These are phyloP conservation scores for Coregonus suidteri DNA, from an alignment of 2,797 vertebrate species.

Conservation along the genomic window DNA sequence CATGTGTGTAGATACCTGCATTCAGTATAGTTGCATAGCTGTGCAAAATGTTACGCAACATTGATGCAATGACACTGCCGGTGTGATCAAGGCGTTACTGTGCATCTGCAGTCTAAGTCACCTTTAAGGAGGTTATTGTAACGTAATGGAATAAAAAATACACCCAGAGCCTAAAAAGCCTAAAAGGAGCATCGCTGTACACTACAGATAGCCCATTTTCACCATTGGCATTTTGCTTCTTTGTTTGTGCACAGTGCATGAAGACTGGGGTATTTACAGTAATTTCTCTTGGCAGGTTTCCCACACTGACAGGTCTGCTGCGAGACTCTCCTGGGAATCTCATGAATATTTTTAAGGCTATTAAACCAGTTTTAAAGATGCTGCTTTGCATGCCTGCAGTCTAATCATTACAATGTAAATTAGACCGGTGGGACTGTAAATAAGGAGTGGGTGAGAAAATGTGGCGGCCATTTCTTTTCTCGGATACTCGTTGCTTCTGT, in stretches of 20 bases:
- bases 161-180: background rate
- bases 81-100: background rate
- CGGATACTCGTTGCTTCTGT: constrained; percentile 43
- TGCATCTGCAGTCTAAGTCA: background rate
- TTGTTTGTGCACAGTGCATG: constrained; percentile 9
- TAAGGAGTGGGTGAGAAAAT: constrained; percentile 64
- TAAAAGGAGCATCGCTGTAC: background rate
- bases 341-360: constrained; percentile 71
- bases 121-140: background rate
- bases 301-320: constrained; percentile 52
- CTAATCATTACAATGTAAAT: constrained; percentile 72
- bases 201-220: background rate
- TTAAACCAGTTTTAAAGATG: constrained; percentile 63
- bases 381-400: constrained; percentile 64
- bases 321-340: constrained; percentile 59
- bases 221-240: constrained; percentile 11
- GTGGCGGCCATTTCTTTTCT: constrained; percentile 50
- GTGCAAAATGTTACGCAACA: too few relatives aligned
- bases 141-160: background rate
- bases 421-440: constrained; percentile 64
- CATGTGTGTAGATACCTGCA: too few relatives aligned
- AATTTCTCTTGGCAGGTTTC: constrained; percentile 38
- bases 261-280: constrained; percentile 31
- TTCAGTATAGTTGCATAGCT: too few relatives aligned
- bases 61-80: too few relatives aligned